A percentile compares a stretch with the other conserved stretches of the same genome.
phyloP scores from a whole-genome alignment of 2,888 invertebrate species.

The Heptascelio sp. region DNA sequence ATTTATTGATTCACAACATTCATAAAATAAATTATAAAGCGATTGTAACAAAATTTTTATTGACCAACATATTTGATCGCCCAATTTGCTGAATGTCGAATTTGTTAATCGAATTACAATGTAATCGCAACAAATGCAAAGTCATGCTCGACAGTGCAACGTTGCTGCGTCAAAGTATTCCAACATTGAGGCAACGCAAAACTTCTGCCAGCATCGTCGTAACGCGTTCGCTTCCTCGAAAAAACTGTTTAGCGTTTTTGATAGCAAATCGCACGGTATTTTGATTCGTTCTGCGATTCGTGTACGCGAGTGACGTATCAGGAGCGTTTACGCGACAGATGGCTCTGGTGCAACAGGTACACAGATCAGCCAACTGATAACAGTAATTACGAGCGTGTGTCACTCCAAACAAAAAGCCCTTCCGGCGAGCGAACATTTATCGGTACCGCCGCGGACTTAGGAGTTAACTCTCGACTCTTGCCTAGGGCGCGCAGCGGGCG shows the following conservation, averaged over 20 bases:
- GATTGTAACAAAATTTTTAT: too few relatives aligned
- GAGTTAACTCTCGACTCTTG: slow-evolving; percentile 73
- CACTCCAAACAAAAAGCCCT: slow-evolving; percentile 78
- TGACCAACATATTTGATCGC: too few relatives aligned
- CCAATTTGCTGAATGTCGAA: too few relatives aligned
- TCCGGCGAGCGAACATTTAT: slow-evolving; percentile 79
- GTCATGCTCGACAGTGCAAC: too few relatives aligned
- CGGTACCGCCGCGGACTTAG: slow-evolving; percentile 79
- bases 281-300: not conserved
- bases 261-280: not conserved
- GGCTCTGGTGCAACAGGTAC: slow-evolving; percentile 79
- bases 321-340: slow-evolving; percentile 72
- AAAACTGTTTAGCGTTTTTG: not conserved
- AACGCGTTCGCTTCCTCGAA: too few relatives aligned
- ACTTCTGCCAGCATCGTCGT: too few relatives aligned
- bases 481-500: slow-evolving; percentile 78
- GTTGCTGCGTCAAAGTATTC: too few relatives aligned
- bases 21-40: too few relatives aligned
- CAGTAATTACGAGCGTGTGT: slow-evolving; percentile 82
- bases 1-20: too few relatives aligned
- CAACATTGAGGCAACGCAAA: too few relatives aligned
- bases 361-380: slow-evolving; percentile 79
- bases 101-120: too few relatives aligned
- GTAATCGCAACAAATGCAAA: too few relatives aligned
- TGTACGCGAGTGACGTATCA: slow-evolving; percentile 51